Conservation (phyloP, 2,888 invertebrate species). For the Leptopilina myrica region DNA sequence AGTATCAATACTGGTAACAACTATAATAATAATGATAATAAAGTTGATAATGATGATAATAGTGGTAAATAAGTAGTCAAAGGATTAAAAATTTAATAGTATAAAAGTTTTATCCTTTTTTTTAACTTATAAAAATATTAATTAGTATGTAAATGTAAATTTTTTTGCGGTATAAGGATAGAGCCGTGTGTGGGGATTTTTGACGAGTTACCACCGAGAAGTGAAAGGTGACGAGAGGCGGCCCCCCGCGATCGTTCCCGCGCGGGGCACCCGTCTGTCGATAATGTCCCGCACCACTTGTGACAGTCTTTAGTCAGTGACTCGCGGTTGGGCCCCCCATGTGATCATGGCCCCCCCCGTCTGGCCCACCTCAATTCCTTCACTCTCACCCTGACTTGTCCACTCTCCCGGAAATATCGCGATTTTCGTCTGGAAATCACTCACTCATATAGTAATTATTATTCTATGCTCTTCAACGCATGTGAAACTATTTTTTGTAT, state of each 20-base stretch:
- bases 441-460: background rate
- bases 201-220: constrained; percentile 29
- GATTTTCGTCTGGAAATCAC: constrained; percentile 61
- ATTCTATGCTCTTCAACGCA: background rate
- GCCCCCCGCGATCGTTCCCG: constrained; percentile 74
- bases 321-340: constrained; percentile 62
- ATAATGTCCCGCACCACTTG: constrained; percentile 69
- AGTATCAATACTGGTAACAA: too few relatives aligned
- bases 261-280: constrained; percentile 74
- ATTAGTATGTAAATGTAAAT: too few relatives aligned
- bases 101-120: too few relatives aligned
- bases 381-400: constrained; percentile 64
- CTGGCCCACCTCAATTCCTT: constrained; percentile 59
- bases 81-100: too few relatives aligned
- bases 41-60: too few relatives aligned
- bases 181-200: background rate
- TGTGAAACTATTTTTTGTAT: background rate
- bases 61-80: too few relatives aligned
- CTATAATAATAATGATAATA: too few relatives aligned
- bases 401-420: constrained; percentile 73
- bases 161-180: too few relatives aligned
- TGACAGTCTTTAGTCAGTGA: constrained; percentile 54
- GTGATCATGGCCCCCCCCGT: constrained; percentile 64
- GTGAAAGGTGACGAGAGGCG: constrained; percentile 58
- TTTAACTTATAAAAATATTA: too few relatives aligned